These are phyloP conservation scores for Coptodon bakossiorum DNA, from an alignment of 2,113 vertebrate species.

Conservation along the genomic window DNA sequence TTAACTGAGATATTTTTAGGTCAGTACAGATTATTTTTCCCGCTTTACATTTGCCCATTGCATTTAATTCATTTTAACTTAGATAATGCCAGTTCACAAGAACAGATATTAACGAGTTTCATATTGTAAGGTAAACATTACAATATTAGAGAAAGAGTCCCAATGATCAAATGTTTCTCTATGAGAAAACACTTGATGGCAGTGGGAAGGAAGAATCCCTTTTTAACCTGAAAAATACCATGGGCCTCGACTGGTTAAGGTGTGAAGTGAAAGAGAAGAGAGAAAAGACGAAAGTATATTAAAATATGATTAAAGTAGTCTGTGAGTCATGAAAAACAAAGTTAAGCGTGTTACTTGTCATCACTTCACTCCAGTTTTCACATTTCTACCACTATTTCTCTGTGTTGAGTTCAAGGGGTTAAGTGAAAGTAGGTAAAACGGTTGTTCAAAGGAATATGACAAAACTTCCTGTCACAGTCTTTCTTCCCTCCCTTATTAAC, in stretches of 20 bases:
- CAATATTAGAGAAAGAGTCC: not conserved
- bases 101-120: not conserved
- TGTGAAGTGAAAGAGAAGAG: not conserved
- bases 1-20: not conserved
- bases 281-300: not conserved
- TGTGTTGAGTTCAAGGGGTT: conserved; percentile 1
- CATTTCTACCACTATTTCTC: fast-evolving
- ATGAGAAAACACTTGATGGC: not conserved
- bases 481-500: too few species aligned
- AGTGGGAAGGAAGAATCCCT: fast-evolving
- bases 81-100: not conserved
- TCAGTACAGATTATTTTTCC: not conserved
- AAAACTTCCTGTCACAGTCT: not conserved
- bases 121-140: not conserved
- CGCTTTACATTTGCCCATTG: not conserved
- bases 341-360: fast-evolving
- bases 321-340: not conserved
- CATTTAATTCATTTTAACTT: not conserved
- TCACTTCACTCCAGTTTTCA: not conserved
- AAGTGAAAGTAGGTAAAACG: not conserved
- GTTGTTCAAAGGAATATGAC: fast-evolving
- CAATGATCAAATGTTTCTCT: not conserved
- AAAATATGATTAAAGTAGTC: not conserved
- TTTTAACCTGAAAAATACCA: not conserved
- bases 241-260: not conserved